Evolutionary conservation across 2,888 invertebrate genomes (phyloP), one percentile per base, ranked within the genome.

Genomic region (Strigamia maritima): DNA sequence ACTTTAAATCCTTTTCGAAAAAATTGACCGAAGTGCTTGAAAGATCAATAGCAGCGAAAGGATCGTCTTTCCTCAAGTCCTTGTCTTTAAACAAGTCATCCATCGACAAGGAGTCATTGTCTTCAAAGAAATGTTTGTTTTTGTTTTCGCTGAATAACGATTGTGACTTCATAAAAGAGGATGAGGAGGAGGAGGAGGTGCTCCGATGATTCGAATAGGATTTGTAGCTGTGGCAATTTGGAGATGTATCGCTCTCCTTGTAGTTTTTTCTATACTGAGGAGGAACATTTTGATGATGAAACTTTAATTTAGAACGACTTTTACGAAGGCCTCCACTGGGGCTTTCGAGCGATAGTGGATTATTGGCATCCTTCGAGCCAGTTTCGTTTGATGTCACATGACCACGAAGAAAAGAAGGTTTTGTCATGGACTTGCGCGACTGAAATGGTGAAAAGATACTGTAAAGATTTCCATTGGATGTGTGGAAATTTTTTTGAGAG

Each of bases 221-320:
- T 19, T 40, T 40, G 35, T 22, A 35, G 22, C n/a, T 24, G 22
- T 31, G 65, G 8, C 2, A 28, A 16, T 54, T 28, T 7, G 78
- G 26, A 16, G 60, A 65, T 65, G 28, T 28, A 16, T 78, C 78
- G n/a, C n/a, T 44, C 44, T 26, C 40, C 49, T 40, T 44, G 77
- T 8, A 22, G 10, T 1, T 44, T 40, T 40, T 77, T 28, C 80
- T 70, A 77, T 80, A 79, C 19, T 80, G 79, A 0, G 80, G 44
- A 16, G 80, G 79, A 38, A 80, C 54, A 0, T 93, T 93, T 85
- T 93, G 93, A 84, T 93, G 93, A 83, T 93, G 93, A 85, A 93
- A 93, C 84, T 93, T 92, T 77, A 93, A 87, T 85, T 93, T 93
- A 89, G 92, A 90, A 82, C 91, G 87, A 74, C 91, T 91, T 85